Base-by-base conservation (phyloP, 2,113 vertebrate genomes). In the Semicossyphus pulcher region DNA sequence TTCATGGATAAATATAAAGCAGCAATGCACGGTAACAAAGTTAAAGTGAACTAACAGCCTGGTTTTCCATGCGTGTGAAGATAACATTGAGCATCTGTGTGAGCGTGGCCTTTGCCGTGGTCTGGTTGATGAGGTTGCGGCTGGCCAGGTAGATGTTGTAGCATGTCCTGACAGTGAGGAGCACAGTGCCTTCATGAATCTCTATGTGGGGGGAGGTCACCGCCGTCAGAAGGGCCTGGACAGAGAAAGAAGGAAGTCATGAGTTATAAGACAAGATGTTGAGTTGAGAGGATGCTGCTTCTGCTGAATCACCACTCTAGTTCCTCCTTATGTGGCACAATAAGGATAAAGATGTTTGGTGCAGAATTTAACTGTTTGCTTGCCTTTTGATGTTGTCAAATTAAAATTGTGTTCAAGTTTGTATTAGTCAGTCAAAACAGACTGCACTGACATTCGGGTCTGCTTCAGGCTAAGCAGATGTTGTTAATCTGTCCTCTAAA, bases 111-210 rank as follows among this genome's bases (percentile, higher is more conserved):
- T 99, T 99, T 66, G 98, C 97, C 1, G 97, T 99, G 79, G 98
- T 99, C 90, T 99, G 98, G 92, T 99, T 99, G 93, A 99, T 98
- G 87, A 99, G 96, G 90, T 99, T 99, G 87, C 96, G 96, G 92
- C 98, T 99, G 88, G 98, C 98, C 91, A 99, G 89, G 90, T 99
- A 99, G 89, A 99, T 99, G 92, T 99, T 99, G 87, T 99, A 99
- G 87, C 98, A 99, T 28, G 97, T 99, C 85, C 98, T 92, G 78
- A 99, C 98, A 0, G 98, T 98, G 69, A 98, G 96, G 20, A 99
- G 96, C 78, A 99, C 92, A 1, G 97, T 99, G 72, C 97, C 97
- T 90, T 99, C 98, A 0, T 99, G 98, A 48, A 99, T 98, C 93
- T 99, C 98, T 67, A 99, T 97, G 89, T 98, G 95, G 0, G 97